Base-by-base conservation (phyloP, 92 coral and sea anemone species). In the Phymanthus crucifer region DNA sequence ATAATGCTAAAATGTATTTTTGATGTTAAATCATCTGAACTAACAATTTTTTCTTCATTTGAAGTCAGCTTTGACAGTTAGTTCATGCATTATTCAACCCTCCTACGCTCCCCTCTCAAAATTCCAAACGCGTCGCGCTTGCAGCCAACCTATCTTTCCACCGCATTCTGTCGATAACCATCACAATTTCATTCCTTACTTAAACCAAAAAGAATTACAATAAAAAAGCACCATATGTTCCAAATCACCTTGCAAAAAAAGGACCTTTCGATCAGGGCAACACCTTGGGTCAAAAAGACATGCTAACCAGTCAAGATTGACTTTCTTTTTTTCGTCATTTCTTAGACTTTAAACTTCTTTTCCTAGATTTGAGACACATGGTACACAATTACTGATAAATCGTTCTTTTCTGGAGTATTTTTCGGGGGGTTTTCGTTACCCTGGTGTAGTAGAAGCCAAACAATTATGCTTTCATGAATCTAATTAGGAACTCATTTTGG, bases 201-300 rank as follows among this genome's bases (percentile, higher is more conserved):
- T 21, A 45, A 37, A 14, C 38, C 56, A 31, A 31, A 75, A 46
- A 57, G 58, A 77, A 12, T 77, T 48, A 11, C 66, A 81, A 58
- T 72, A 73, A 78, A 73, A 74, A 80, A 26, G 23, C 32, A 32
- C 86, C 86, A 82, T 82, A 82, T 82, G 86, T 66, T 82, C 50
- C 1, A 72, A 36, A 32, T 48, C 79, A 65, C 58, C 85, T 74
- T 78, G 79, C 72, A 37, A 27, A 32, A 70, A 43, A 70, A 70
- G 14, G 81, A 77, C 81, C 35, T 69, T 69, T 19, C 29, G 2
- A 11, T 16, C 33, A 23, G 23, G 45, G 9, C 71, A 29, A 21
- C 64, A 19, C 7, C 27, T 29, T 24, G 31, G 71, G 31, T 66
- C 26, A 66, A 66, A 66, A 66, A 66, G 71, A 66, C 71, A 27